Percentiles rank a stretch among this genome's conserved stretches.
Evolutionary conservation across 2,113 vertebrate genomes (phyloP).

Genomic region (Sakesphorus luctuosus): DNA sequence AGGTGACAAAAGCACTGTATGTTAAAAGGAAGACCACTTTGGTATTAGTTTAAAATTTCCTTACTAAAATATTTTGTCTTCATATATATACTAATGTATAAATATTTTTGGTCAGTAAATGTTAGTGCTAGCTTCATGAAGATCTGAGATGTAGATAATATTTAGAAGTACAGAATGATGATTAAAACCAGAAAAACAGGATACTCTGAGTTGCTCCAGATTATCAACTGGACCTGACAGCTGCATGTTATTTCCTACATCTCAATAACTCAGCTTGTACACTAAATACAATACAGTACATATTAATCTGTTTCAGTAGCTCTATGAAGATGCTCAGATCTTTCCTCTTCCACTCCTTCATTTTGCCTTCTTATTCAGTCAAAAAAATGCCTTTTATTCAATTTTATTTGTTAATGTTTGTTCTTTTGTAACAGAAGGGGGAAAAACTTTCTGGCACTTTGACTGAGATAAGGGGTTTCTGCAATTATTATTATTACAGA

Average conservation of each 20-base stretch:
- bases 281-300: not conserved
- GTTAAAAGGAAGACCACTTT: not conserved
- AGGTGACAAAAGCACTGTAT: not conserved
- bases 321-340: not conserved
- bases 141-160: not conserved
- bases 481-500: not conserved
- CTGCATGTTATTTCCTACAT: not conserved
- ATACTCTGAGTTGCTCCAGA: not conserved
- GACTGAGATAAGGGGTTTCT: rapidly evolving
- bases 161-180: not conserved
- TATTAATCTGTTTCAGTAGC: not conserved
- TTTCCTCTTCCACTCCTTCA: not conserved
- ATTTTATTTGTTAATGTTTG: not conserved
- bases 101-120: not conserved
- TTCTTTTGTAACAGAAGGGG: not conserved
- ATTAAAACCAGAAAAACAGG: not conserved
- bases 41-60: not conserved
- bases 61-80: not conserved
- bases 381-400: not conserved
- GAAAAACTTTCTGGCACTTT: not conserved
- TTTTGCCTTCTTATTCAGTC: not conserved
- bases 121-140: not conserved
- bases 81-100: not conserved
- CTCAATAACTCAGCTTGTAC: not conserved
- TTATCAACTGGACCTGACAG: not conserved